phyloP scores from a whole-genome alignment of 2,797 vertebrate genomes.

The Adrianichthys oophorus region DNA sequence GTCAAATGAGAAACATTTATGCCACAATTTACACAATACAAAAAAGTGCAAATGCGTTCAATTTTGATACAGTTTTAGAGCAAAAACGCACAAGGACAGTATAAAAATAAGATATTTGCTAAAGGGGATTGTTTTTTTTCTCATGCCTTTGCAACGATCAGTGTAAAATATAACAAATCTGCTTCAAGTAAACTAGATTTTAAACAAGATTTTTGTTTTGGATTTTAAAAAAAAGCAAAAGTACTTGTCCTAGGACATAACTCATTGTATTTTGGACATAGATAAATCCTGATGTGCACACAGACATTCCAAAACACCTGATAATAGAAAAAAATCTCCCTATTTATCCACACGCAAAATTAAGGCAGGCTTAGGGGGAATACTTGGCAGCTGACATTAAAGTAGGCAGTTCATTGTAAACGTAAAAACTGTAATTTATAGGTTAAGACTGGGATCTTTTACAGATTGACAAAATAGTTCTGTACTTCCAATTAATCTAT shows the following conservation, averaged over 20 bases:
- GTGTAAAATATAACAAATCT: background rate
- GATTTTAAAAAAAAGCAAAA: background rate
- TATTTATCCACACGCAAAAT: background rate
- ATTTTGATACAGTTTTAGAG: constrained; percentile 2
- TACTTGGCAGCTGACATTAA: constrained; percentile 33
- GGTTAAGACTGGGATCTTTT: constrained; percentile 6
- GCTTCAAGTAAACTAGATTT: background rate
- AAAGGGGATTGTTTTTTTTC: constrained; percentile 6
- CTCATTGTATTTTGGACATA: constrained; percentile 41
- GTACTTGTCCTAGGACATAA: constrained; percentile 12
- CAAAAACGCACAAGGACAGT: background rate
- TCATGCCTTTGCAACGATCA: background rate
- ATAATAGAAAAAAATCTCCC: constrained; percentile 13
- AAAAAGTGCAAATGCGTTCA: constrained; percentile 59
- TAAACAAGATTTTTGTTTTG: background rate
- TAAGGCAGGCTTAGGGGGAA: constrained; percentile 16
- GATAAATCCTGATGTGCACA: constrained; percentile 31
- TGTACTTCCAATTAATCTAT: background rate
- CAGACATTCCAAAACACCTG: constrained; percentile 8
- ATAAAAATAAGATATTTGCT: constrained; percentile 20
- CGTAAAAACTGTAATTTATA: constrained; percentile 48
- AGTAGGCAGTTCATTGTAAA: constrained; percentile 32
- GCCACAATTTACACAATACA: constrained; percentile 24
- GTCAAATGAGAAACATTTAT: constrained; percentile 25
- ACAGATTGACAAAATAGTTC: background rate